Evolutionary conservation across 1,140 invertebrate species (phyloP).

Genomic region (Eueides isabella): DNA sequence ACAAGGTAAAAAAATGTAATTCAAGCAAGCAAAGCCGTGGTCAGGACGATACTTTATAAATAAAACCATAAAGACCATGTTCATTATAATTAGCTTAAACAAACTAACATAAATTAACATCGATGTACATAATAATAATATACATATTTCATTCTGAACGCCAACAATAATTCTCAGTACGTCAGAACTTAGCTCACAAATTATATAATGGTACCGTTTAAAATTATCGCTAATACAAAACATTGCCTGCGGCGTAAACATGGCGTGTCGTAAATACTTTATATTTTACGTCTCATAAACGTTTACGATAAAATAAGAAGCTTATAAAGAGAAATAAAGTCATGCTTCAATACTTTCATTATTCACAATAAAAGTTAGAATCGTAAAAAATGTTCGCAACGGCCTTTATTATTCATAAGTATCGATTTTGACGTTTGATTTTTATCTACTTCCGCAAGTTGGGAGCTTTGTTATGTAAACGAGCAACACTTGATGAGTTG

Average conservation of each 20-base stretch:
- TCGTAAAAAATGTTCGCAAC: slow-evolving; percentile 28
- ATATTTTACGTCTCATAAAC: slow-evolving; percentile 44
- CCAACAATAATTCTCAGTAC: slow-evolving; percentile 4
- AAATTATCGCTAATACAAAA: slow-evolving; percentile 35
- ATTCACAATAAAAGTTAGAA: slow-evolving; percentile 32
- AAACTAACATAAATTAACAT: slow-evolving; percentile 6
- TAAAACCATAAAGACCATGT: not conserved
- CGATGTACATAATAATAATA: not conserved
- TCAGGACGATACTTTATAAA: no score
- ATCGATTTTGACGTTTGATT: slow-evolving; percentile 10
- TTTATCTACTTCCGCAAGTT: slow-evolving; percentile 5
- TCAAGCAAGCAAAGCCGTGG: no score
- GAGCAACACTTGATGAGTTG: not conserved
- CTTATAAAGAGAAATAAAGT: slow-evolving; percentile 36
- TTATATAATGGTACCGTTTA: slow-evolving; percentile 22
- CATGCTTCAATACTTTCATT: slow-evolving; percentile 28
- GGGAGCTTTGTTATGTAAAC: not conserved
- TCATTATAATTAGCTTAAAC: not conserved
- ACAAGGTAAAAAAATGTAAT: no score
- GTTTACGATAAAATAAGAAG: slow-evolving; percentile 38
- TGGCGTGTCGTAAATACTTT: slow-evolving; percentile 42
- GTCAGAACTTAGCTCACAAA: slow-evolving; percentile 16
- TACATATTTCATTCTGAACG: not conserved
- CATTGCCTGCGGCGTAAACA: slow-evolving; percentile 37
- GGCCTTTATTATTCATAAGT: slow-evolving; percentile 16